These are phyloP conservation scores for Nannoperca australis DNA, from an alignment of 2,797 vertebrate genomes.

Conservation along the genomic window DNA sequence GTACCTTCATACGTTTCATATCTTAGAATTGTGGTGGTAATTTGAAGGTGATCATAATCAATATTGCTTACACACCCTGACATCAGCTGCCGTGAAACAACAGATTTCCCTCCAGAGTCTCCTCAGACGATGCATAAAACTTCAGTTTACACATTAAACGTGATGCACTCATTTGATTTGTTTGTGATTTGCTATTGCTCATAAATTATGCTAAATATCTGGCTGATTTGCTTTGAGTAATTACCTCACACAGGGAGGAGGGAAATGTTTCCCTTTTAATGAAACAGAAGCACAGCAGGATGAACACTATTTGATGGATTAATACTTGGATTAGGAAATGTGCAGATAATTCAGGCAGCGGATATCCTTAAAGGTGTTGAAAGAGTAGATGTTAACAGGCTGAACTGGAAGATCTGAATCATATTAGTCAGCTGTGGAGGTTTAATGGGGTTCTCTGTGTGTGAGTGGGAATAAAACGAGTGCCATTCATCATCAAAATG, in stretches of 20 bases:
- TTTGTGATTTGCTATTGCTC: constrained; percentile 2
- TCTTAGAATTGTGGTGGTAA: background rate
- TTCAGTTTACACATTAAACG: background rate
- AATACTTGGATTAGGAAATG: constrained; percentile 18
- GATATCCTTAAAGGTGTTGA: constrained; percentile 18
- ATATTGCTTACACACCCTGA: background rate
- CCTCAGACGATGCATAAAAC: background rate
- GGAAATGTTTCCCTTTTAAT: constrained; percentile 13
- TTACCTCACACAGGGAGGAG: background rate
- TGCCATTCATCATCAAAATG: too few species aligned
- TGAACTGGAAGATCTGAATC: constrained; percentile 4
- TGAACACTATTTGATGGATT: constrained; percentile 17
- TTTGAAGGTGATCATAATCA: background rate
- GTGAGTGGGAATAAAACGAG: too few species aligned
- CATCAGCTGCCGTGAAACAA: background rate
- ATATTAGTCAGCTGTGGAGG: constrained; percentile 8
- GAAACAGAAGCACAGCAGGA: background rate
- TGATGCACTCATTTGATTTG: constrained; percentile 3
- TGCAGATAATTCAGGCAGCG: constrained; percentile 7
- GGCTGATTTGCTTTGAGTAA: constrained; percentile 1
- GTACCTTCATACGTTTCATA: constrained; percentile 3
- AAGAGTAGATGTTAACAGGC: background rate
- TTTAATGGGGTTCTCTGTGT: constrained; percentile 12
- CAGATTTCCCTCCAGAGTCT: background rate
- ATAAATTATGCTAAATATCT: constrained; percentile 14